Conservation (phyloP, 2,888 invertebrate species). For the Helobdella robusta region DNA sequence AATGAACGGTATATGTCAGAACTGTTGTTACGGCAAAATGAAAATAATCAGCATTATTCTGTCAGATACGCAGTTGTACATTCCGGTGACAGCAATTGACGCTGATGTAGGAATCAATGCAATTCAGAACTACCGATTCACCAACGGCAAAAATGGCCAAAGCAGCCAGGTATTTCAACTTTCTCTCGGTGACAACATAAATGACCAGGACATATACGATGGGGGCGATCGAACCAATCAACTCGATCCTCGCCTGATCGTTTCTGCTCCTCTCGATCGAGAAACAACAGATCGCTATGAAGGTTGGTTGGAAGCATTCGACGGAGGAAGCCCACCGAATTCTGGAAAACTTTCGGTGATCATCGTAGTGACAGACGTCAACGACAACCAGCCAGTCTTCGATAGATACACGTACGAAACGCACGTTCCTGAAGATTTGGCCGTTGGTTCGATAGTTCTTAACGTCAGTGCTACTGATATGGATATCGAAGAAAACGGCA, state of each 20-base stretch:
- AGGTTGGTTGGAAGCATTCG: slow-evolving; percentile 27
- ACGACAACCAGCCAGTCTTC: slow-evolving; percentile 31
- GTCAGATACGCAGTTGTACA: slow-evolving; percentile 16
- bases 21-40: too few species aligned
- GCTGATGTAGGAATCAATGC: slow-evolving; percentile 8
- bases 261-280: slow-evolving; percentile 38
- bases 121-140: slow-evolving; percentile 15
- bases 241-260: slow-evolving; percentile 26
- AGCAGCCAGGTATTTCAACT: not conserved
- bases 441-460: slow-evolving; percentile 25
- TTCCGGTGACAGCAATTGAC: slow-evolving; percentile 17
- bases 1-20: too few species aligned
- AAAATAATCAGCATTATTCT: too few species aligned
- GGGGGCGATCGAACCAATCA: not conserved
- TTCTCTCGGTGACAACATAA: slow-evolving; percentile 1
- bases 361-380: slow-evolving; percentile 28
- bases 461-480: slow-evolving; percentile 30
- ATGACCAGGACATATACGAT: slow-evolving; percentile 2
- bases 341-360: slow-evolving; percentile 25
- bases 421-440: slow-evolving; percentile 26
- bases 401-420: slow-evolving; percentile 25
- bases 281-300: slow-evolving; percentile 33
- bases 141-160: not conserved
- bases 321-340: slow-evolving; percentile 27
- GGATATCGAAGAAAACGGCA: slow-evolving; percentile 29